Evolutionary conservation across 2,113 vertebrate species (phyloP), one percentile per base, ranked within the genome.

Genomic region (Urocolius indicus): DNA sequence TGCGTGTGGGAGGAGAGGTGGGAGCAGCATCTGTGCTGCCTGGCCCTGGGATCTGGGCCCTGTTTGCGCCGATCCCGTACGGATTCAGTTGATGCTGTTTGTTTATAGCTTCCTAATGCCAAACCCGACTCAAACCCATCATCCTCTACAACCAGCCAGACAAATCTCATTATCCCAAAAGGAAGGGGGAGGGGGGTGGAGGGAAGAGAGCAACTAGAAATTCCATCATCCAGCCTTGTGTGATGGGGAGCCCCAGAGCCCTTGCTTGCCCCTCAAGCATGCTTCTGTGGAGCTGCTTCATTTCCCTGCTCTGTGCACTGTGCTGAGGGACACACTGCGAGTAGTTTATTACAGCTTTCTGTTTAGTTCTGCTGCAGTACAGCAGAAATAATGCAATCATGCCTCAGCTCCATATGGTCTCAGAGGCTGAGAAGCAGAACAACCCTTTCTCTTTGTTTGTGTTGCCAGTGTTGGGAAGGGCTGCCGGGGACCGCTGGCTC

Each of bases 371-470:
- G 93, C 89, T 83, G 95, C 91, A 65, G 84, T 41, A 88, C 52
- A 77, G 91, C 32, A 63, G 95, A 90, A 97, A 90, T 85, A 93
- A 97, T 69, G 27, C 94, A 94, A 46, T 91, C 93, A 38, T 79
- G 95, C 92, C 95, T 95, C 80, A n/a, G 92, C 96, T 97, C 93
- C 95, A 34, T 89, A 78, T 95, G 97, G 80, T 85, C 96, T 87
- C 38, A 0, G 91, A 93, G 90, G 93, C 96, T 87, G 92, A 89
- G 78, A 81, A 52, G 23, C 97, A 93, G 94, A 96, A 95, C 94
- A 87, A 84, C 95, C 95, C 95, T 96, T 91, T 77, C 18, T 95
- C 79, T 97, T 90, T 96, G 89, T 95, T 18, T 79, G 93, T 26
- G 61, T 32, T 66, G 41, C 16, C 3, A 23, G 91, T 4, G 0